These are phyloP conservation scores for Elysia chlorotica DNA, from an alignment of 1,140 invertebrate species.

Conservation along the genomic window DNA sequence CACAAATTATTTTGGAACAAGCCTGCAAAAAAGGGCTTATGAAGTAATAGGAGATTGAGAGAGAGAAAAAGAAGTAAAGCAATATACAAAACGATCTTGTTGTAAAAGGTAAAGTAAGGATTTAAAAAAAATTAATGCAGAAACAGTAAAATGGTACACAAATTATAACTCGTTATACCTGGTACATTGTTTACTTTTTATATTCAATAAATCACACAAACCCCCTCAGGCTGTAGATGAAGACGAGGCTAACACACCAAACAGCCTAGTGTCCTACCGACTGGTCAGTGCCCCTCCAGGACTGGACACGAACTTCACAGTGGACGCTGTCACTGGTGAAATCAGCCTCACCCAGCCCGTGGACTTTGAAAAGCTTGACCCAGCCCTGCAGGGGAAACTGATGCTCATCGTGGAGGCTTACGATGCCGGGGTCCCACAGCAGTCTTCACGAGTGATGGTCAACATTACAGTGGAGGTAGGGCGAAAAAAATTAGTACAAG, in stretches of 20 bases:
- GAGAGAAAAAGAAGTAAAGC: too few species aligned
- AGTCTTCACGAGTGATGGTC: constrained; percentile 27
- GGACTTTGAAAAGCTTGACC: constrained; percentile 42
- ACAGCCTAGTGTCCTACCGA: constrained; percentile 41
- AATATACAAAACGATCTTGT: too few species aligned
- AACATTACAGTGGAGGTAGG: constrained; percentile 47
- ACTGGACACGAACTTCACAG: constrained; percentile 37
- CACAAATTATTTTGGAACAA: too few species aligned
- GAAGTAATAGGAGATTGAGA: too few species aligned
- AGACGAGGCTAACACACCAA: constrained; percentile 35
- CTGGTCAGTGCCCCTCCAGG: constrained; percentile 27
- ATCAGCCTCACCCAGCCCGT: constrained; percentile 35
- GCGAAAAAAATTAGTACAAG: neutral
- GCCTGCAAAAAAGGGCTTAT: too few species aligned
- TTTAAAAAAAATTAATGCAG: too few species aligned
- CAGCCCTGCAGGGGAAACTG: constrained; percentile 28
- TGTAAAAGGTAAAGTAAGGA: too few species aligned
- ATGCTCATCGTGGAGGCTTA: constrained; percentile 34
- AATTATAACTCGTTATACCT: too few species aligned
- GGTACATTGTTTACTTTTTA: too few species aligned
- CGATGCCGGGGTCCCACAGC: constrained; percentile 30
- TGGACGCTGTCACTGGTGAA: constrained; percentile 32
- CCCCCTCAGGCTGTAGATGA: constrained; percentile 56
- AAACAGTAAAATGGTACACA: too few species aligned
- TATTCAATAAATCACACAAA: too few species aligned